A percentile compares a stretch with the other conserved stretches of the same genome.
Conservation (phyloP, 2,113 vertebrate genomes). For the Conger conger region DNA sequence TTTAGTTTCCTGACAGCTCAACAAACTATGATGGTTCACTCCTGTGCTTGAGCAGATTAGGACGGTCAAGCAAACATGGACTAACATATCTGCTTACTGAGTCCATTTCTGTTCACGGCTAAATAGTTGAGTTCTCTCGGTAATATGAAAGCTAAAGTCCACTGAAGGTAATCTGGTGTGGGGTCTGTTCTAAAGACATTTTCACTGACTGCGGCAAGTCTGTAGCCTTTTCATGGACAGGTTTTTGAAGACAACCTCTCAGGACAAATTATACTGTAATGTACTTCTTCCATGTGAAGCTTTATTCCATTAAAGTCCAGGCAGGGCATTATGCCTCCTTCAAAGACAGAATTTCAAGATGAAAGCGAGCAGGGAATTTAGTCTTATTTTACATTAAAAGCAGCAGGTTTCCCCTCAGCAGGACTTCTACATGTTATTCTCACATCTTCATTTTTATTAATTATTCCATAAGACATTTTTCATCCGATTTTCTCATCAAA, state of each 20-base stretch:
- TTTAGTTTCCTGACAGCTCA: too few species aligned
- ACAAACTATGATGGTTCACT: too few species aligned
- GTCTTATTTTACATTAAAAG: constrained; percentile 21
- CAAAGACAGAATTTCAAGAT: constrained; percentile 14
- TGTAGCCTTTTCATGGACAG: not conserved
- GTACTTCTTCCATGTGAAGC: constrained; percentile 8
- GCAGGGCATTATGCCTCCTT: constrained; percentile 14
- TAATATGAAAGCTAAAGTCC: not conserved
- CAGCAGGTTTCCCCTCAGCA: constrained; percentile 2
- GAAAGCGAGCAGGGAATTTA: not conserved
- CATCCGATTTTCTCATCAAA: not conserved
- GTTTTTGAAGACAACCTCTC: not conserved
- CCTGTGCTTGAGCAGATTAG: too few species aligned
- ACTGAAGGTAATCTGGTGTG: not conserved
- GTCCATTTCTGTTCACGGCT: too few species aligned
- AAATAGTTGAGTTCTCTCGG: not conserved
- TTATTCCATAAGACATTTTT: not conserved
- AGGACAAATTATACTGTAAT: not conserved
- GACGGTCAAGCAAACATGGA: too few species aligned
- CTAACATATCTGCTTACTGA: too few species aligned
- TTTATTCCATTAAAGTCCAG: constrained; percentile 4
- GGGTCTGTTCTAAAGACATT: not conserved
- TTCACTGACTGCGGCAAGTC: not conserved
- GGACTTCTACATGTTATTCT: not conserved
- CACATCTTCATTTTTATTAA: constrained; percentile 3